Evolutionary conservation across 2,888 invertebrate species (phyloP), one percentile per base, ranked within the genome.

Genomic region (Eristalinus sepulchralis): DNA sequence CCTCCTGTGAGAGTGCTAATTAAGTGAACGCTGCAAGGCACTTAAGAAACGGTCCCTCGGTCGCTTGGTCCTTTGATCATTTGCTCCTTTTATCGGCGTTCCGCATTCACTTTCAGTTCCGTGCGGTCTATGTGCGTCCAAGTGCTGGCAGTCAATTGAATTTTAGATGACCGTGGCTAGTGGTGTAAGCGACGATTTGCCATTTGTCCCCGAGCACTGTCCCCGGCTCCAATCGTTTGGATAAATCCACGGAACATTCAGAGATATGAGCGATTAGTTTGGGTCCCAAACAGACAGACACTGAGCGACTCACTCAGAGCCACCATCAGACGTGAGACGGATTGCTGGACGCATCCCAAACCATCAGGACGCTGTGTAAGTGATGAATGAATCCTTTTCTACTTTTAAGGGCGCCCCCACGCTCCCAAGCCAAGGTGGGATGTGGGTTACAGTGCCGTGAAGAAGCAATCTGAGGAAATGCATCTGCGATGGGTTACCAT

Each of bases 301-400:
- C n/a, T 11, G n/a, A 39, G 31, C 31, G 31, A 31, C 31, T 31
- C 53, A 70, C 20, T 20, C 55, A 73, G 59, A 53, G 9, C 22
- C 20, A 36, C 11, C 27, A 53, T 36, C 0, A 33, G 53, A 62
- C 36, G 8, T 11, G 6, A 20, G 62, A 33, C 22, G 80, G 80
- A 84, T 84, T 84, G 80, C 47, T 47, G 47, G 47, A 59, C 33
- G 75, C 24, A 55, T 57, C 80, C 27, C 20, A 73, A 60, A 66
- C 47, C 27, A 76, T 33, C 72, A 34, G 34, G 36, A 79, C 79
- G 62, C 59, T 75, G 60, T 70, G 80, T 84, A 84, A 80, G 83
- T 84, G 83, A 80, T 83, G 73, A 80, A 84, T 80, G 83, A 57
- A 57, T 24, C n/a, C 34, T 75, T 59, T 57, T 47, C 47, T 31